Conservation (phyloP, 2,113 vertebrate genomes). For the Callaeas wilsoni region DNA sequence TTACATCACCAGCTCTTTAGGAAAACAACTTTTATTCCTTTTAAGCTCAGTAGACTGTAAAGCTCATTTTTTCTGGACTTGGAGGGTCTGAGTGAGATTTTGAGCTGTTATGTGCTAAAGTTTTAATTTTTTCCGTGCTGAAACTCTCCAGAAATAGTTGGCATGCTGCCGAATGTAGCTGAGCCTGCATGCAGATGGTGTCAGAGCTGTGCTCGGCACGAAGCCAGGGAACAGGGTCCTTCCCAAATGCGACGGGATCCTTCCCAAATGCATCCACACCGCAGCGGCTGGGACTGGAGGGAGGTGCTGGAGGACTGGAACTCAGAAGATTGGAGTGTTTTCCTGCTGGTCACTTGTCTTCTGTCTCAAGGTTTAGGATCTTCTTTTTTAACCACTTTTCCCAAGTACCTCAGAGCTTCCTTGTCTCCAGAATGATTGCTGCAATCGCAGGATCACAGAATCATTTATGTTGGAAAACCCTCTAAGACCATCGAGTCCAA, state of each 20-base stretch:
- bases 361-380: background rate
- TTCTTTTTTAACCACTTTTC: background rate
- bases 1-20: background rate
- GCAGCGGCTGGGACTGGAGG: background rate
- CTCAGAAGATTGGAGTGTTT: background rate
- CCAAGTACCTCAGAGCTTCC: background rate
- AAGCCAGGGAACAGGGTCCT: background rate
- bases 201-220: accelerated
- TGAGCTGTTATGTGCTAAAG: background rate
- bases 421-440: background rate
- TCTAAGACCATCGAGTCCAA: accelerated
- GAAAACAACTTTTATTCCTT: background rate
- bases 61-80: background rate
- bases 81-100: background rate
- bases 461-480: background rate
- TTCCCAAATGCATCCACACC: background rate
- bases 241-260: background rate
- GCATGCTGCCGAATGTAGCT: accelerated
- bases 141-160: background rate
- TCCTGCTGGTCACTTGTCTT: background rate
- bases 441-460: background rate
- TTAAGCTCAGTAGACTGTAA: background rate
- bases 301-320: background rate
- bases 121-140: background rate
- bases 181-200: background rate